Evolutionary conservation across 1,140 invertebrate species (phyloP).

Genomic region (Ceratoteleas bidentatus): DNA sequence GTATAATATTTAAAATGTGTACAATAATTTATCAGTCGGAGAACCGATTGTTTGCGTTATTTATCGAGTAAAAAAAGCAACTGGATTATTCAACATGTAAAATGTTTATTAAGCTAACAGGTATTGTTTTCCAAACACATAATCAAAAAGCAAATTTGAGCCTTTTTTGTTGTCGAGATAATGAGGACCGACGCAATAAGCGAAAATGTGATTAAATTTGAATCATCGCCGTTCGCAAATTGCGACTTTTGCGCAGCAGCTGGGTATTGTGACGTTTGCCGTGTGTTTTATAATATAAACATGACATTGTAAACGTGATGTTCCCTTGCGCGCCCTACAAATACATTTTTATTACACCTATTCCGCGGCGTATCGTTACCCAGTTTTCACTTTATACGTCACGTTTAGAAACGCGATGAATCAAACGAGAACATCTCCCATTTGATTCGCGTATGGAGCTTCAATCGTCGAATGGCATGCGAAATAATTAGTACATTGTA

Average conservation of each 20-base stretch:
- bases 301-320: neutral
- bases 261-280: neutral
- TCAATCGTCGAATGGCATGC: neutral
- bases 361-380: neutral
- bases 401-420: slow-evolving; percentile 26
- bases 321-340: neutral
- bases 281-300: neutral
- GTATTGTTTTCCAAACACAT: neutral
- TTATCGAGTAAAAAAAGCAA: no score
- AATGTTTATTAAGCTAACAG: neutral
- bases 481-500: slow-evolving; percentile 9
- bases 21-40: no score
- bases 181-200: neutral
- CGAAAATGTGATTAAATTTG: neutral
- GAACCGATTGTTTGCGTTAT: no score
- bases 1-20: neutral
- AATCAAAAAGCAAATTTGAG: neutral
- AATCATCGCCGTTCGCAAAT: neutral
- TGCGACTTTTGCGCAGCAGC: neutral
- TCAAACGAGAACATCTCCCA: slow-evolving; percentile 22
- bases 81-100: neutral
- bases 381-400: slow-evolving; percentile 10
- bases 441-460: slow-evolving; percentile 3
- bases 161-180: neutral
- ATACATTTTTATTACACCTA: slow-evolving; percentile 6